These are phyloP conservation scores for Pampus argenteus DNA, from an alignment of 2,797 vertebrate species.

Conservation along the genomic window DNA sequence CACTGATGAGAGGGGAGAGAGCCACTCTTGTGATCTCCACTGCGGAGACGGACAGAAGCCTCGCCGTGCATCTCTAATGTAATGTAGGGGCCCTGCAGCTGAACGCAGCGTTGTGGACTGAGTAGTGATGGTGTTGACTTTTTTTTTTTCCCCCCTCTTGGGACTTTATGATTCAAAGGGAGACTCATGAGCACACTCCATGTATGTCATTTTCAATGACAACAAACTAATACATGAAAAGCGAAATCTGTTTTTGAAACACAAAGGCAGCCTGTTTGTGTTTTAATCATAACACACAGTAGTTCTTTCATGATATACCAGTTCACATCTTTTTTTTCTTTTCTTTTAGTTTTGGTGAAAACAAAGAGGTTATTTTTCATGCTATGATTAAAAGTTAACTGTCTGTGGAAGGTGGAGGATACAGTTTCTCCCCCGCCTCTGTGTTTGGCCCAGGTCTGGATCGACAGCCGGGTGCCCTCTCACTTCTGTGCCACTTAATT, in stretches of 20 bases:
- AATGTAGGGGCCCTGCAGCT: conserved; percentile 17
- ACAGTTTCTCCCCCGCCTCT: conserved; percentile 1
- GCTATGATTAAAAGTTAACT: conserved; percentile 38
- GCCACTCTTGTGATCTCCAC: conserved; percentile 53
- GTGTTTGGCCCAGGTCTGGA: conserved; percentile 63
- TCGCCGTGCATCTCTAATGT: conserved; percentile 43
- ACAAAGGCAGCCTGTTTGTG: conserved; percentile 42
- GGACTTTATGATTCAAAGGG: conserved; percentile 42
- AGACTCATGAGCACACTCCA: conserved; percentile 22
- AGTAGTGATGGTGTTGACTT: conserved; percentile 36
- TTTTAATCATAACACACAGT: conserved; percentile 23
- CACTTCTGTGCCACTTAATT: conserved; percentile 81
- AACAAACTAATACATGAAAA: conserved; percentile 44
- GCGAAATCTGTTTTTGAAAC: conserved; percentile 20
- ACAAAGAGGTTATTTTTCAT: conserved; percentile 53
- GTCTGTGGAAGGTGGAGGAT: conserved; percentile 37
- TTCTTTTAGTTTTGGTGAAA: conserved; percentile 16
- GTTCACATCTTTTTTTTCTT: background rate
- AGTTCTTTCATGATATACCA: conserved; percentile 29
- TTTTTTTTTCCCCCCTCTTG: conserved; percentile 11
- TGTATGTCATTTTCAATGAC: conserved; percentile 25
- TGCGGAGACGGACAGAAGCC: conserved; percentile 43
- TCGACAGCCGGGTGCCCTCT: conserved; percentile 69
- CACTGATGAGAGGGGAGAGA: conserved; percentile 35
- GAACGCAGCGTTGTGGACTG: background rate